phyloP scores from a whole-genome alignment of 2,113 vertebrate genomes.

The Myiozetetes cayanensis region DNA sequence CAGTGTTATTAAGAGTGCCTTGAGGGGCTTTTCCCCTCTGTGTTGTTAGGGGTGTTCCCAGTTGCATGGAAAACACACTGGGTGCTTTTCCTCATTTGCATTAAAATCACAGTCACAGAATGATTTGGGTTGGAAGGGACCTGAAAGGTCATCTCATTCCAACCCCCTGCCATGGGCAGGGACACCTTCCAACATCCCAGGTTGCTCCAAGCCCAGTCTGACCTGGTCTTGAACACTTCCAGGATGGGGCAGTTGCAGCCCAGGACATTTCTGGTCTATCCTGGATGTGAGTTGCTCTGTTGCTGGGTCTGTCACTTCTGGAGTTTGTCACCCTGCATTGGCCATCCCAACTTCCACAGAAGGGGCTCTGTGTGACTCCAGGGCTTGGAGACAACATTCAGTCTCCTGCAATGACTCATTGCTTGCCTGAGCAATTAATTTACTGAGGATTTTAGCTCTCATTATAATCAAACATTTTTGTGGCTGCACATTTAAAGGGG shows the following conservation, averaged over 20 bases:
- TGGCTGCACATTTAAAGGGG: background rate
- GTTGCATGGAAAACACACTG: background rate
- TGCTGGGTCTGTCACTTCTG: background rate
- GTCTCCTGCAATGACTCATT: background rate
- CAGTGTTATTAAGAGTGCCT: accelerated
- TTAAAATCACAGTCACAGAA: background rate
- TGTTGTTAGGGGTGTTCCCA: accelerated
- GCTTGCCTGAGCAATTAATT: background rate
- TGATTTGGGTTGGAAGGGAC: background rate
- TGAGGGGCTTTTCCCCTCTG: accelerated
- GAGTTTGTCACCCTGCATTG: accelerated
- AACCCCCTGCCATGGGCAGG: background rate
- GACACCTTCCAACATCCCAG: background rate
- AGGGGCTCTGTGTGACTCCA: background rate
- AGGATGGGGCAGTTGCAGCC: no score
- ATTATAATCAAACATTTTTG: background rate
- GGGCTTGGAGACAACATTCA: background rate
- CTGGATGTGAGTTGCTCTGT: background rate
- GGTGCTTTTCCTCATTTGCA: background rate
- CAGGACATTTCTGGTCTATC: no score
- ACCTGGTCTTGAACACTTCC: background rate
- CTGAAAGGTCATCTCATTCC: background rate
- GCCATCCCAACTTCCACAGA: background rate
- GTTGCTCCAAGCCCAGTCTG: background rate
- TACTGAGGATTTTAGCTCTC: background rate